A percentile compares a stretch with the other conserved stretches of the same genome.
phyloP scores from a whole-genome alignment of 2,113 vertebrate species.

The rabbit (Oryctolagus cuniculus) region DNA sequence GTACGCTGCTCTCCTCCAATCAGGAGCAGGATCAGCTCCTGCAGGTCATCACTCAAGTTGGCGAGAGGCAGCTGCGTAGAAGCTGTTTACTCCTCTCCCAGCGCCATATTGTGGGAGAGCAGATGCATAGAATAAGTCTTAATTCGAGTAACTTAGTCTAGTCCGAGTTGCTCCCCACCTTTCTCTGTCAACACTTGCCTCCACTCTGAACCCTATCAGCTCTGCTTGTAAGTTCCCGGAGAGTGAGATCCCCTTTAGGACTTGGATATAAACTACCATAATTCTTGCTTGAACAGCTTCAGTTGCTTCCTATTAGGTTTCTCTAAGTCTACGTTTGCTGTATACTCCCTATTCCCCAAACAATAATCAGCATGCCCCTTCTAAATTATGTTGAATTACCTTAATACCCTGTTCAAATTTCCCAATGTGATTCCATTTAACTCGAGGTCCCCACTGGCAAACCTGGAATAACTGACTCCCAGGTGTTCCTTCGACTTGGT shows the following conservation, averaged over 20 bases:
- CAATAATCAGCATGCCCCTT: not conserved
- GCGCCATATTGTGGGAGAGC: no score
- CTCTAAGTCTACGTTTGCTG: not conserved
- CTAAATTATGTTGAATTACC: not conserved
- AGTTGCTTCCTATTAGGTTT: not conserved
- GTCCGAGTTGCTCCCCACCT: no score
- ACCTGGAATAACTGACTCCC: not conserved
- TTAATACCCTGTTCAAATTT: not conserved
- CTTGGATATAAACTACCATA: not conserved
- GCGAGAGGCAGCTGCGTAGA: no score
- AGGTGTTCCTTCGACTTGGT: not conserved
- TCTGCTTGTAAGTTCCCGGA: not conserved
- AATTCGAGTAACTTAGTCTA: no score
- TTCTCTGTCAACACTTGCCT: not conserved
- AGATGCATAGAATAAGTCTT: no score
- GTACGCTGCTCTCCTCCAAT: no score
- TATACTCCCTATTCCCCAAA: not conserved
- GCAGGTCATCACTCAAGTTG: no score
- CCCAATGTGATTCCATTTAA: not conserved
- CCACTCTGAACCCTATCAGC: not conserved
- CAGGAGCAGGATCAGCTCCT: no score
- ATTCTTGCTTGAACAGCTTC: not conserved
- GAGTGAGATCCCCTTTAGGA: not conserved
- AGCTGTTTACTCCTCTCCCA: no score
- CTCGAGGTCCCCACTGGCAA: not conserved